Percentiles rank a stretch among this genome's conserved stretches.
Conservation (phyloP, 2,113 vertebrate genomes). For the Nothobranchius furzeri region DNA sequence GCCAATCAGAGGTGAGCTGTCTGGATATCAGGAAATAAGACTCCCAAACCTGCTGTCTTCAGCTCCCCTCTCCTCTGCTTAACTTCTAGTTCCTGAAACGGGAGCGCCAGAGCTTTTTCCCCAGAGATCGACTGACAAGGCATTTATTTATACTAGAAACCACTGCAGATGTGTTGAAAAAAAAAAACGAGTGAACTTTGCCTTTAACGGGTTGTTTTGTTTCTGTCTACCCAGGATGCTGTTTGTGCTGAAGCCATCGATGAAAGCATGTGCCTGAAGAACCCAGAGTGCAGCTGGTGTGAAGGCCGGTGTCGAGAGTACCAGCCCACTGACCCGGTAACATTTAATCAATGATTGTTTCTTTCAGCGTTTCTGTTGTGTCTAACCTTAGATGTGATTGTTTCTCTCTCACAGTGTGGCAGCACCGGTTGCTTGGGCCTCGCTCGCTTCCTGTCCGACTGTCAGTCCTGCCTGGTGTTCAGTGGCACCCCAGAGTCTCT, state of each 20-base stretch:
- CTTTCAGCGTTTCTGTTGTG: background rate
- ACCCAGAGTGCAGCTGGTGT: slow-evolving; percentile 93
- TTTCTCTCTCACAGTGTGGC: slow-evolving; percentile 80
- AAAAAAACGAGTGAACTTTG: background rate
- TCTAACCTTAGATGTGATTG: background rate
- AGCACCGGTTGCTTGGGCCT: slow-evolving; percentile 88
- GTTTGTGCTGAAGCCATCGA: slow-evolving; percentile 88
- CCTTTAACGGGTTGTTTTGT: slow-evolving; percentile 1
- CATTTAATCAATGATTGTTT: background rate
- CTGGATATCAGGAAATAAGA: too few relatives aligned
- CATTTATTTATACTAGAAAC: too few relatives aligned
- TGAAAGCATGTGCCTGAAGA: slow-evolving; percentile 86
- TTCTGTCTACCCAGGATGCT: slow-evolving; percentile 74
- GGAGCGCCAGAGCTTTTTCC: too few relatives aligned
- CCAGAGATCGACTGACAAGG: too few relatives aligned
- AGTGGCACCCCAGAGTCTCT: slow-evolving; percentile 77
- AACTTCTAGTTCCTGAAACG: too few relatives aligned
- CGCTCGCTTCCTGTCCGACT: slow-evolving; percentile 87
- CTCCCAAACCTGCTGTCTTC: too few relatives aligned
- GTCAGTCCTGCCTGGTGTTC: slow-evolving; percentile 90
- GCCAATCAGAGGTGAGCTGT: too few relatives aligned
- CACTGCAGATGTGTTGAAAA: background rate
- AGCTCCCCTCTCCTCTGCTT: too few relatives aligned
- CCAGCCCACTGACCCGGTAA: slow-evolving; percentile 81
- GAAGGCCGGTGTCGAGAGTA: slow-evolving; percentile 87